Conservation (phyloP, 2,797 vertebrate species). For the Lagocephalus sceleratus region DNA sequence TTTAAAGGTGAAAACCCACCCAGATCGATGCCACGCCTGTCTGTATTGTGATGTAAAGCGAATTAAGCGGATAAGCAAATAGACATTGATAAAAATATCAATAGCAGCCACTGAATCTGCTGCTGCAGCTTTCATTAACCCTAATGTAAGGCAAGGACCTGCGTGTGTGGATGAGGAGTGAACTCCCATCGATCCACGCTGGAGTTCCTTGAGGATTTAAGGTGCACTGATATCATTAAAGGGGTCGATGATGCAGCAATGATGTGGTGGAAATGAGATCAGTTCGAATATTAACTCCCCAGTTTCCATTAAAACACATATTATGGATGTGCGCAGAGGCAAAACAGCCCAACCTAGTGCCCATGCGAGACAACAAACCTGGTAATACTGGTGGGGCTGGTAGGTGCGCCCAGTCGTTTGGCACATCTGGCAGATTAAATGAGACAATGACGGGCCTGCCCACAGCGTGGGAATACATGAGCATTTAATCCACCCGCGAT, state of each 20-base stretch:
- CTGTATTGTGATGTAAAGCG: constrained; percentile 13
- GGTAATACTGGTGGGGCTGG: constrained; percentile 14
- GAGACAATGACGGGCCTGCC: constrained; percentile 1
- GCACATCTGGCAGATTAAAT: constrained; percentile 29
- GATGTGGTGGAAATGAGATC: constrained; percentile 32
- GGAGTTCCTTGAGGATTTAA: too few relatives aligned
- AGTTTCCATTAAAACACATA: constrained; percentile 31
- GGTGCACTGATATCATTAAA: too few relatives aligned
- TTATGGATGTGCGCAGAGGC: constrained; percentile 49
- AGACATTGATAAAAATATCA: constrained; percentile 47
- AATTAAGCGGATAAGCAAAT: constrained; percentile 48
- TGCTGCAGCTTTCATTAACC: constrained; percentile 23
- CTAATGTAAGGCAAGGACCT: constrained; percentile 23
- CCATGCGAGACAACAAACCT: constrained; percentile 51
- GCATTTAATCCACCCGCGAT: constrained; percentile 19
- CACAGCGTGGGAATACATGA: background rate
- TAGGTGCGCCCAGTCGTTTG: constrained; percentile 27
- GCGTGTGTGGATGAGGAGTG: constrained; percentile 17
- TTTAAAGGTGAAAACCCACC: constrained; percentile 23
- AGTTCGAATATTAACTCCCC: constrained; percentile 25
- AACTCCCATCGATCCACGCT: too few relatives aligned
- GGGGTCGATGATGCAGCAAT: constrained; percentile 26
- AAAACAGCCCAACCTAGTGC: constrained; percentile 17
- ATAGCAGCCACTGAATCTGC: constrained; percentile 40
- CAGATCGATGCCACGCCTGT: constrained; percentile 33